Base-by-base conservation (phyloP, 2,113 vertebrate genomes). In the Syngnathus floridae region DNA sequence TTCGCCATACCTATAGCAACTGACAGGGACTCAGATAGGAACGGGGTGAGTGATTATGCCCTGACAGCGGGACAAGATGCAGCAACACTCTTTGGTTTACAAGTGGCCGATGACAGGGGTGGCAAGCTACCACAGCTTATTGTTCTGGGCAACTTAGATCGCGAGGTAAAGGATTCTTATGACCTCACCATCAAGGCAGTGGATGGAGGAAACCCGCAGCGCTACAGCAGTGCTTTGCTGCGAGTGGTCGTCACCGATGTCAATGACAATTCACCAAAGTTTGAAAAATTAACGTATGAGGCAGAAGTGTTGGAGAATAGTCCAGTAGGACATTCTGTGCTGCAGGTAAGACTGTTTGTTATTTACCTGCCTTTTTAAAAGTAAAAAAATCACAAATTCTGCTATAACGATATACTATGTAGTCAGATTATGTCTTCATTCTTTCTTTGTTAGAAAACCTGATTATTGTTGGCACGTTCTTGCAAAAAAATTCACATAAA, bases 61-160 rank as follows among this genome's bases (percentile, higher is more conserved):
- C 90, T 99, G 51, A 92, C 84, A 59, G 91, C 94, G 0, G 94
- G 94, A 55, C 91, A 92, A 0, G 96, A 98, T 72, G 94, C 94
- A 0, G 89, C 94, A 69, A 92, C 94, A 62, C 90, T 98, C 0
- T 99, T 99, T 76, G 93, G 94, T 80, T 90, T 99, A 75, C 95
- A 98, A 80, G 95, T 99, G 67, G 95, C 95, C 0, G 96, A 99
- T 72, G 96, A 98, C 82, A 93, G 96, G 76, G 95, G 93, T 0
- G 97, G 95, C 81, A 98, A 96, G 84, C 90, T 95, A 77, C 97
- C 97, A 0, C 97, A 99, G 84, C 93, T 99, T 57, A 96, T 99
- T 0, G 96, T 99, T 70, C 93, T 97, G 85, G 97, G 95, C 65
- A 95, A 91, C 81, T 87, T 99, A 71, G 97, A 99, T 82, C 88